Evolutionary conservation across 1,140 invertebrate species (phyloP).

Genomic region (Aphaenogaster rudis): DNA sequence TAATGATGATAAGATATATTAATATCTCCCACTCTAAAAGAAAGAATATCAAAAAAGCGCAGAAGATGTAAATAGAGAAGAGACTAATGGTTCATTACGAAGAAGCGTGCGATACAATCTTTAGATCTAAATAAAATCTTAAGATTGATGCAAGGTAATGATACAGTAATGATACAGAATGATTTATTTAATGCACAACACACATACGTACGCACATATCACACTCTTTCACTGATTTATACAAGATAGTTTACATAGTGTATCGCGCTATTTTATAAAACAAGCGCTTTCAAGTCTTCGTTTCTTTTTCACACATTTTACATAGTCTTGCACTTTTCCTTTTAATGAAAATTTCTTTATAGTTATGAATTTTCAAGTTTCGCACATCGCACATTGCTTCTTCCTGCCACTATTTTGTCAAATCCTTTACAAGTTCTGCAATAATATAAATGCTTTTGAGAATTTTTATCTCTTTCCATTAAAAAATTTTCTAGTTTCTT

Average conservation of each 20-base stretch:
- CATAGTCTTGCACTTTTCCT: background rate
- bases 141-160: slow-evolving; percentile 13
- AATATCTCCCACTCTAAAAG: background rate
- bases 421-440: background rate
- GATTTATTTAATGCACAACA: slow-evolving; percentile 25
- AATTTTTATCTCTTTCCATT: background rate
- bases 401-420: background rate
- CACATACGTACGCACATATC: background rate
- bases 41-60: slow-evolving; percentile 4
- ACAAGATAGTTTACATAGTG: slow-evolving; percentile 45
- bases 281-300: background rate
- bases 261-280: slow-evolving; percentile 7
- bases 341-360: background rate
- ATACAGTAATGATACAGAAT: slow-evolving; percentile 6
- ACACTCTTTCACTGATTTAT: slow-evolving; percentile 27
- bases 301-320: slow-evolving; percentile 19
- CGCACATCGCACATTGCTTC: slow-evolving; percentile 20
- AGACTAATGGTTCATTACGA: background rate
- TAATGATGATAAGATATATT: background rate
- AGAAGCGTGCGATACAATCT: slow-evolving; percentile 27
- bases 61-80: slow-evolving; percentile 21
- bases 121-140: too few relatives aligned
- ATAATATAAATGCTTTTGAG: slow-evolving; percentile 8
- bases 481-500: background rate
- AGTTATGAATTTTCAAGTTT: slow-evolving; percentile 54